Conservation (phyloP, 2,113 vertebrate species). For the Furnarius figulus region DNA sequence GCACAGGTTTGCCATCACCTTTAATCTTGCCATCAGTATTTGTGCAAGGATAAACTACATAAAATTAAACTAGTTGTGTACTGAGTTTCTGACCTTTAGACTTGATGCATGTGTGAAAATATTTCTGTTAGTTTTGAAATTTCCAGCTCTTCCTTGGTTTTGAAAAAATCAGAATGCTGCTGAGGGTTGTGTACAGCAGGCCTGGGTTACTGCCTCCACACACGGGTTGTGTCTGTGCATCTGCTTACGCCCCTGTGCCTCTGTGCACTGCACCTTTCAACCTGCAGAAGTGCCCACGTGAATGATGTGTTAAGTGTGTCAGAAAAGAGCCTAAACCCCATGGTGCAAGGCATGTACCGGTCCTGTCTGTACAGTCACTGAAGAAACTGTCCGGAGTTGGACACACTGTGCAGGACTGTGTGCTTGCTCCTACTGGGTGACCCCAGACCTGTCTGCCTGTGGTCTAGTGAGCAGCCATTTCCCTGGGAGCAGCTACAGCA, state of each 20-base stretch:
- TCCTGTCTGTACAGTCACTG: not conserved
- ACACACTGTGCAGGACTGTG: not conserved
- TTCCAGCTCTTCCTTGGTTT: not conserved
- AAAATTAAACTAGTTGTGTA: not conserved
- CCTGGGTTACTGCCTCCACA: not conserved
- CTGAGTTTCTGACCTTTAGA: not conserved
- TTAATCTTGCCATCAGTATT: not conserved
- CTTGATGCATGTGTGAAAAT: not conserved
- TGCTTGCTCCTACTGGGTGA: not conserved
- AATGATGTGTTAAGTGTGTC: not conserved
- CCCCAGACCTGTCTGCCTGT: not conserved
- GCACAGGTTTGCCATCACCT: not conserved
- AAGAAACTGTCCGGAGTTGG: not conserved
- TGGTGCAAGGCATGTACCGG: too few relatives aligned
- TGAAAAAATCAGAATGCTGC: not conserved
- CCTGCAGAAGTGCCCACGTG: not conserved
- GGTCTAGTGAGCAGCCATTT: not conserved
- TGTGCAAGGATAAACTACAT: not conserved
- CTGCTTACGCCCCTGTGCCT: not conserved
- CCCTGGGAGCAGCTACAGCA: not conserved
- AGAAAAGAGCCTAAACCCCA: not conserved
- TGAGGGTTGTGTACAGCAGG: not conserved
- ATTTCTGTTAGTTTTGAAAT: not conserved
- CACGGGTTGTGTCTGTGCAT: not conserved
- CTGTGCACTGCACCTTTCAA: accelerated